phyloP scores from a whole-genome alignment of 2,797 vertebrate species.

The Arctocebus calabarensis region DNA sequence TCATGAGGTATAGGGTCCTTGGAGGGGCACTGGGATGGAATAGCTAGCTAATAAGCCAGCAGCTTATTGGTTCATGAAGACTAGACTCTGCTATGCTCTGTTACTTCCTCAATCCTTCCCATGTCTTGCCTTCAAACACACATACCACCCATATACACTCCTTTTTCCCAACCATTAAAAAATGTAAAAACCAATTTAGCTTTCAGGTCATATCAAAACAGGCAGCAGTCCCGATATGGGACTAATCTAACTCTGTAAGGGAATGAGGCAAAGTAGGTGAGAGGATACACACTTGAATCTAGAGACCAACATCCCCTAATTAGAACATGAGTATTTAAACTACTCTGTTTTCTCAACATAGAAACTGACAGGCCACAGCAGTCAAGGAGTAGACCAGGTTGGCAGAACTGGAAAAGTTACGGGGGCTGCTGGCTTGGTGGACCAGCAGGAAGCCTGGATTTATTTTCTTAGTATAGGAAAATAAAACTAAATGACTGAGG shows the following conservation, averaged over 20 bases:
- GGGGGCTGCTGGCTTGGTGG: neutral
- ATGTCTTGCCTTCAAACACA: neutral
- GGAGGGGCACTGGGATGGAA: neutral
- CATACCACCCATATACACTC: neutral
- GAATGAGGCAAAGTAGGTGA: neutral
- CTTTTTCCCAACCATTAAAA: neutral
- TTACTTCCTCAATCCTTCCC: neutral
- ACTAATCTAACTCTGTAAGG: neutral
- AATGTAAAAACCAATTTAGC: neutral
- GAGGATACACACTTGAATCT: neutral
- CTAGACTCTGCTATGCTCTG: neutral
- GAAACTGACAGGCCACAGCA: neutral
- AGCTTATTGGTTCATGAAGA: neutral
- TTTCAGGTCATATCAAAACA: neutral
- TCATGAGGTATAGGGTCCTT: neutral
- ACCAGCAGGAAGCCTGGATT: neutral
- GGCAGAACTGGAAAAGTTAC: neutral
- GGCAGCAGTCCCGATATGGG: slow-evolving; percentile 16
- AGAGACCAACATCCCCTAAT: neutral
- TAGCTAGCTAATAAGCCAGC: neutral
- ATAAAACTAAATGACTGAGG: neutral
- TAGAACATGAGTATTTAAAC: slow-evolving; percentile 47
- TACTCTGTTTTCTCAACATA: slow-evolving; percentile 24
- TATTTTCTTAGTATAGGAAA: neutral
- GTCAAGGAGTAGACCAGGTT: neutral